Percentiles rank a stretch among this genome's conserved stretches.
These are phyloP conservation scores for Zaprionus camerounensis DNA, from an alignment of 1,140 invertebrate genomes.

Conservation along the genomic window DNA sequence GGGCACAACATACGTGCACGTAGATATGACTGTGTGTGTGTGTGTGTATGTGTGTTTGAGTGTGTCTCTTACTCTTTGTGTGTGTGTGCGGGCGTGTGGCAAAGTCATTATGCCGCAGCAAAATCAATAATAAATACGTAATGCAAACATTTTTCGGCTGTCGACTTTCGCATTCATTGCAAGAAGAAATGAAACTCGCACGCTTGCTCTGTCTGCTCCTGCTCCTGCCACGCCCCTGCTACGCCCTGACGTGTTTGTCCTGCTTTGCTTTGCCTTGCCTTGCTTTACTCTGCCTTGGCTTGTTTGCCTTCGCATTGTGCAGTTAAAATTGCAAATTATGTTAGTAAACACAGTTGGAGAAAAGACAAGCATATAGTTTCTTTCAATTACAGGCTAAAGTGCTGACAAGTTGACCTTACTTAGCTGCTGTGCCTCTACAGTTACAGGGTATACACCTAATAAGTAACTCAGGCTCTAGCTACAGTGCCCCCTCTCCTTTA, in stretches of 20 bases:
- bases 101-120: conserved; percentile 47
- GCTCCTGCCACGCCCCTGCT: not conserved
- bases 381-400: too few relatives aligned
- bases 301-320: conserved; percentile 21
- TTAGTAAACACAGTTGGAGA: not conserved
- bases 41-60: not conserved
- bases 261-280: not conserved
- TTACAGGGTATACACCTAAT: too few relatives aligned
- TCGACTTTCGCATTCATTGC: conserved; percentile 47
- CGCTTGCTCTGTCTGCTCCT: not conserved
- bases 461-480: too few relatives aligned
- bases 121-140: conserved; percentile 54
- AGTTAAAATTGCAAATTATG: conserved; percentile 36
- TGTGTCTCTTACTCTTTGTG: not conserved
- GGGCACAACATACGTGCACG: conserved; percentile 6
- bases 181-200: conserved; percentile 10
- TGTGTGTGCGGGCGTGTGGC: not conserved
- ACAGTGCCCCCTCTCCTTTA: not conserved
- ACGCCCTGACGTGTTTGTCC: too few relatives aligned
- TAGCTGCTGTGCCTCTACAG: too few relatives aligned
- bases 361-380: not conserved
- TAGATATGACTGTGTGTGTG: too few relatives aligned
- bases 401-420: too few relatives aligned
- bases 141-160: conserved; percentile 45
- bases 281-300: not conserved